Evolutionary conservation across 1,140 invertebrate species (phyloP).

Genomic region (Ruditapes philippinarum): DNA sequence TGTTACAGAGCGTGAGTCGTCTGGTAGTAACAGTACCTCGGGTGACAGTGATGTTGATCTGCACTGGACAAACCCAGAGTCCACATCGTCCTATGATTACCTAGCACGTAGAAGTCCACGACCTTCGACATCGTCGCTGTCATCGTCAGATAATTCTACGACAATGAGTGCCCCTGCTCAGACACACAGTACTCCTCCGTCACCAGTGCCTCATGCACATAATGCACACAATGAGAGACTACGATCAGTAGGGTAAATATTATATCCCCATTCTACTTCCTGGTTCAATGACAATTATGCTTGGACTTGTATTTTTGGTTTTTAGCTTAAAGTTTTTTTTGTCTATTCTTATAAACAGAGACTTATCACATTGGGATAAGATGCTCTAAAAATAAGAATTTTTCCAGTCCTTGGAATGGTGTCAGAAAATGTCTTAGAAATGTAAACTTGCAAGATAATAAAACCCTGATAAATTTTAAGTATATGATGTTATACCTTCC

Average conservation of each 20-base stretch:
- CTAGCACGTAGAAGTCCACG: slow-evolving; percentile 73
- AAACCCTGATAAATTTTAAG: too few relatives aligned
- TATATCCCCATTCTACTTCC: too few relatives aligned
- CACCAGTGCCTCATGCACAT: slow-evolving; percentile 76
- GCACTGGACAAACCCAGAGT: slow-evolving; percentile 91
- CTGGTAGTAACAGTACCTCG: slow-evolving; percentile 87
- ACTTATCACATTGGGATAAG: too few relatives aligned
- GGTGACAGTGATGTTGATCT: slow-evolving; percentile 90
- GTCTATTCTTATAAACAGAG: too few relatives aligned
- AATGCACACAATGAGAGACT: slow-evolving; percentile 62
- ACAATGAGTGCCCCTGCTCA: slow-evolving; percentile 70
- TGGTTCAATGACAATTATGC: too few relatives aligned
- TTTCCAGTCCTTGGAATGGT: too few relatives aligned
- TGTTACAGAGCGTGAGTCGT: slow-evolving; percentile 89
- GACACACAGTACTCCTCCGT: slow-evolving; percentile 83
- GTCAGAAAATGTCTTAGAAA: too few relatives aligned
- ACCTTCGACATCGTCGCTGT: slow-evolving; percentile 83
- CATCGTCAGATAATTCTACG: slow-evolving; percentile 73
- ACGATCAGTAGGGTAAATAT: slow-evolving; percentile 53
- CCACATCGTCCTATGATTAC: slow-evolving; percentile 78
- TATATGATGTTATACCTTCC: too few relatives aligned
- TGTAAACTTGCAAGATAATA: too few relatives aligned
- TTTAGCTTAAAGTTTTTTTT: too few relatives aligned
- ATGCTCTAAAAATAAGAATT: too few relatives aligned
- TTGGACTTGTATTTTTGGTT: too few relatives aligned